Evolutionary conservation across 2,797 vertebrate species (phyloP).

Genomic region (Onychomys torridus): DNA sequence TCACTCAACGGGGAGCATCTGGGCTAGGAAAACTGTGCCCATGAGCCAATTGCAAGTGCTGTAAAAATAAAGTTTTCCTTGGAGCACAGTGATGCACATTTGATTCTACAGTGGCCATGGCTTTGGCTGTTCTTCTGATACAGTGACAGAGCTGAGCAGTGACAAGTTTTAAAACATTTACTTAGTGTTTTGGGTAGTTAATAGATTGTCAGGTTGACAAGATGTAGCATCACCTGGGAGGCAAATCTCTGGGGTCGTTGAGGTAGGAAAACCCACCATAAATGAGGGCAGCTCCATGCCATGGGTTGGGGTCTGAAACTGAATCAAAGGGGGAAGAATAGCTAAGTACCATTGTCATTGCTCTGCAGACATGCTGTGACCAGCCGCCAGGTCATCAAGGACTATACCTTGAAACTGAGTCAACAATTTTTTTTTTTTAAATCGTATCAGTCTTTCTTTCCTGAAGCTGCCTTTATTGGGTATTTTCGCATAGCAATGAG

Average conservation of each 20-base stretch:
- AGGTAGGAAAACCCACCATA: neutral
- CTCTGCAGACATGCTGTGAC: neutral
- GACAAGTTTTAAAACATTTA: neutral
- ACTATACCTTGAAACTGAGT: neutral
- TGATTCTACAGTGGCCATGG: neutral
- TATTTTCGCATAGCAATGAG: neutral
- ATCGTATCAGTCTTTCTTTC: neutral
- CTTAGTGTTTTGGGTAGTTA: neutral
- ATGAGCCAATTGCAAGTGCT: neutral
- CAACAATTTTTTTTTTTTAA: neutral
- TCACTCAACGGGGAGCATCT: neutral
- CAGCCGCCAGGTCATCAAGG: too few species aligned
- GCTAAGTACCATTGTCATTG: neutral
- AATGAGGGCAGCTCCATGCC: neutral
- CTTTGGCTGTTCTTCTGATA: neutral
- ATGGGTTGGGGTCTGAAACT: neutral
- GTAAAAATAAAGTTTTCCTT: neutral
- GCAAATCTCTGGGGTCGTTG: neutral
- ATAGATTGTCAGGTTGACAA: neutral
- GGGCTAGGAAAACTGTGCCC: neutral
- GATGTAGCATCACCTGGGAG: neutral
- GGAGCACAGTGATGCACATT: neutral
- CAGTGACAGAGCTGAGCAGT: neutral
- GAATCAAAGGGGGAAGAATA: neutral
- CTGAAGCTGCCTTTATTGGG: neutral